These are phyloP conservation scores for Papilio polytes DNA, from an alignment of 1,140 invertebrate genomes.

Conservation along the genomic window DNA sequence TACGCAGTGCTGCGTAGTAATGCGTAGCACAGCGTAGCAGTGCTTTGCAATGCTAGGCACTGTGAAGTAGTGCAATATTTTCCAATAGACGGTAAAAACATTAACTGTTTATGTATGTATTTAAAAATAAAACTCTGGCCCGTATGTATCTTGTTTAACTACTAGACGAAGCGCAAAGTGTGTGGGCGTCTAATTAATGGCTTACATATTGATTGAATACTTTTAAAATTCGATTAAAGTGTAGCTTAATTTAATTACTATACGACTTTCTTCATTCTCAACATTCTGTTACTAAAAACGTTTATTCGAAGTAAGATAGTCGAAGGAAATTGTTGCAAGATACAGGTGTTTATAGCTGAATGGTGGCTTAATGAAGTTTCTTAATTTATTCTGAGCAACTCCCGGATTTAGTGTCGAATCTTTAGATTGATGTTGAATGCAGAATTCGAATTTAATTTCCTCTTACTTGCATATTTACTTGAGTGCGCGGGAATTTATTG, in stretches of 20 bases:
- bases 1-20: neutral
- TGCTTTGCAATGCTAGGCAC: neutral
- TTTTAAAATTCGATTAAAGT: constrained; percentile 9
- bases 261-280: no score
- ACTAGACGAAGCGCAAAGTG: neutral
- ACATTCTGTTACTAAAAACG: neutral
- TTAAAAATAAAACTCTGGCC: neutral
- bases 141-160: constrained; percentile 9
- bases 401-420: constrained; percentile 1
- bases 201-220: constrained; percentile 7
- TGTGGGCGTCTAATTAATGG: neutral
- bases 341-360: constrained; percentile 17
- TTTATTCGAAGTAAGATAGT: neutral
- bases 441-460: neutral
- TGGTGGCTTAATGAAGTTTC: constrained; percentile 4
- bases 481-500: neutral
- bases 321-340: neutral
- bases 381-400: constrained; percentile 16
- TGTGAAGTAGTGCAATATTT: neutral
- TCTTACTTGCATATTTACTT: neutral
- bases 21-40: neutral
- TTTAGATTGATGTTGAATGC: constrained; percentile 20
- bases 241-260: neutral
- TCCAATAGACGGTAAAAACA: no score
- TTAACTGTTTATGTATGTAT: neutral